These are phyloP conservation scores for Epistrophe eligans DNA, from an alignment of 2,888 invertebrate genomes.

Conservation along the genomic window DNA sequence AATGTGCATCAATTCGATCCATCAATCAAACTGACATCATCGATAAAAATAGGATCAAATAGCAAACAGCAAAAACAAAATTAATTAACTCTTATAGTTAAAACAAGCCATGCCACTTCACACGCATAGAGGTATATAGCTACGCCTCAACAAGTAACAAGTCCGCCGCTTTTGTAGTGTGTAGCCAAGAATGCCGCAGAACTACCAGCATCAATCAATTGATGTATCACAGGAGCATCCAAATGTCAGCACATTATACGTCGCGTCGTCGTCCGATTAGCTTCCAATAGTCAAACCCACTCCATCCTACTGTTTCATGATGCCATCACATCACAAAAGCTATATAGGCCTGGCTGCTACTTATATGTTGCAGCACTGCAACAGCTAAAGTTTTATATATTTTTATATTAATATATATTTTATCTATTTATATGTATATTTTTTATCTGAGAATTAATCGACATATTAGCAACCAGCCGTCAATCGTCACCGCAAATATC, in stretches of 20 bases:
- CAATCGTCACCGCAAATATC: slow-evolving; percentile 55
- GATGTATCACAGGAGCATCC: slow-evolving; percentile 73
- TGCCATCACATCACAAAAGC: slow-evolving; percentile 10
- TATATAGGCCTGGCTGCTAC: slow-evolving; percentile 2
- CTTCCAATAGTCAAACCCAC: slow-evolving; percentile 57
- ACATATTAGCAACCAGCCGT: slow-evolving; percentile 62
- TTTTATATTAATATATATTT: neutral
- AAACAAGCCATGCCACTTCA: slow-evolving; percentile 21
- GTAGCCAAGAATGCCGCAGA: slow-evolving; percentile 30
- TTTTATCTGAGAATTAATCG: slow-evolving; percentile 68
- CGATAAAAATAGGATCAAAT: slow-evolving; percentile 1
- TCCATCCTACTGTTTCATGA: neutral
- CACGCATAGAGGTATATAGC: neutral
- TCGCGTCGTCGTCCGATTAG: slow-evolving; percentile 47
- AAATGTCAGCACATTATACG: slow-evolving; percentile 57
- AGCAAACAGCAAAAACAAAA: neutral
- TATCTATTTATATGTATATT: slow-evolving; percentile 39
- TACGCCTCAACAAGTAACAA: neutral
- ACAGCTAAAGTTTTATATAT: neutral
- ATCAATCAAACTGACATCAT: slow-evolving; percentile 16
- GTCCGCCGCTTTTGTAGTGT: slow-evolving; percentile 2
- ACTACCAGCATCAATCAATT: slow-evolving; percentile 68
- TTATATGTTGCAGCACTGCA: slow-evolving; percentile 34
- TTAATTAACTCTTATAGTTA: slow-evolving; percentile 5
- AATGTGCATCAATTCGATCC: neutral